Evolutionary conservation across 2,113 vertebrate genomes (phyloP), one percentile per base, ranked within the genome.

Genomic region (Paracanthobrama guichenoti): DNA sequence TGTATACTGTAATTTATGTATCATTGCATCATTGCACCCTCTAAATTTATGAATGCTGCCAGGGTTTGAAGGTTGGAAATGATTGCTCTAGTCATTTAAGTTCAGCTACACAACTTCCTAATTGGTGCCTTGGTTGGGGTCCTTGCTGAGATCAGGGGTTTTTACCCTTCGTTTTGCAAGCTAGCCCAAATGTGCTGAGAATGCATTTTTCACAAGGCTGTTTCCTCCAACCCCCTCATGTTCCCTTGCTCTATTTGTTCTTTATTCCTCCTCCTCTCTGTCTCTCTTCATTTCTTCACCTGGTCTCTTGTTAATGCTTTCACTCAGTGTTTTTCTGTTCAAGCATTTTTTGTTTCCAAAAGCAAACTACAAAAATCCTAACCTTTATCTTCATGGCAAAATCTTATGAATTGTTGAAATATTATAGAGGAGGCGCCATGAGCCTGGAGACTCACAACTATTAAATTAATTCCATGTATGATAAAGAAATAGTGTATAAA

Each of bases 241-340:
- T 48, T 48, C 71, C 71, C 71, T 73, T 12, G 20, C 13, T 73
- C n/a, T 77, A 9, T 59, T 77, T 59, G 28, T 55, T 83, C 39
- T 87, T 71, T 86, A 81, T 83, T 46, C 86, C 88, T 55, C 20
- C 87, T 89, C 86, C 82, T 82, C 60, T 88, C 87, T 67, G 24
- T 88, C 88, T 88, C 86, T 69, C 85, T 87, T 35, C 64, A 74
- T 82, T 77, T 86, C 88, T 88, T 88, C 88, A 88, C 75, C 42
- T 89, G 90, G 90, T 90, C 88, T 90, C 86, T 83, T 6, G 82
- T 86, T 91, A 90, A 90, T 90, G 91, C 90, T 92, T 57, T 89
- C 78, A 87, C 94, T 96, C 94, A 94, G 95, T 94, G 72, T 91
- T 96, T 96, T 95, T 92, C 20, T 67, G 64, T 67, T 31, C 31